Conservation (phyloP, 1,140 invertebrate species). For the Diuraphis noxia region DNA sequence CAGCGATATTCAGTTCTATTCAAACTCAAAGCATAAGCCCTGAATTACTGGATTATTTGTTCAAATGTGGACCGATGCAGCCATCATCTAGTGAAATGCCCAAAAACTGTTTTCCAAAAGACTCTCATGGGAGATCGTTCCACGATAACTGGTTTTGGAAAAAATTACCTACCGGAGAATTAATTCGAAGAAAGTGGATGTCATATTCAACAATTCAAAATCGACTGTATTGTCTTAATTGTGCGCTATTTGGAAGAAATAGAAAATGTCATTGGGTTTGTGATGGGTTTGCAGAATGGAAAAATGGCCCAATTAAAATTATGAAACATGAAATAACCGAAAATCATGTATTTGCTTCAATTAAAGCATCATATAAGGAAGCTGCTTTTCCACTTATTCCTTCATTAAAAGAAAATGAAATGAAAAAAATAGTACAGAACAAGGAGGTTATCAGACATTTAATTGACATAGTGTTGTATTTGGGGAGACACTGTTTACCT, state of each 20-base stretch:
- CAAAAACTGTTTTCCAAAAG: not conserved
- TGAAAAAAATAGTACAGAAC: not conserved
- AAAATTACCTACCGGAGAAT: not conserved
- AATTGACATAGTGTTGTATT: not conserved
- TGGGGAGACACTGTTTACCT: too few species aligned
- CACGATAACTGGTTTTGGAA: not conserved
- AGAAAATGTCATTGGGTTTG: not conserved
- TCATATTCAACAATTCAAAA: not conserved
- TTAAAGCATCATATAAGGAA: not conserved
- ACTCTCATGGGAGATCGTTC: not conserved
- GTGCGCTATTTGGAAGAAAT: not conserved
- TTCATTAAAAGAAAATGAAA: not conserved
- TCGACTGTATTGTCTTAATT: not conserved
- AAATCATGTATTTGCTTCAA: not conserved
- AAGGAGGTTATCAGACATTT: not conserved
- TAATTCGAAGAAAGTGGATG: not conserved
- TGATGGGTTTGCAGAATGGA: not conserved
- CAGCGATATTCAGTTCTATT: too few species aligned
- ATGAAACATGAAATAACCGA: not conserved
- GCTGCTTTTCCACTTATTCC: not conserved
- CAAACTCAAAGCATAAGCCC: not conserved
- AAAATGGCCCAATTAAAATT: not conserved
- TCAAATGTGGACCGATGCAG: not conserved
- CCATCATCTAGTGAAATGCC: not conserved
- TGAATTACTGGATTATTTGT: not conserved